Evolutionary conservation across 2,888 invertebrate species (phyloP).

Genomic region (Pachymerium ferrugineum): DNA sequence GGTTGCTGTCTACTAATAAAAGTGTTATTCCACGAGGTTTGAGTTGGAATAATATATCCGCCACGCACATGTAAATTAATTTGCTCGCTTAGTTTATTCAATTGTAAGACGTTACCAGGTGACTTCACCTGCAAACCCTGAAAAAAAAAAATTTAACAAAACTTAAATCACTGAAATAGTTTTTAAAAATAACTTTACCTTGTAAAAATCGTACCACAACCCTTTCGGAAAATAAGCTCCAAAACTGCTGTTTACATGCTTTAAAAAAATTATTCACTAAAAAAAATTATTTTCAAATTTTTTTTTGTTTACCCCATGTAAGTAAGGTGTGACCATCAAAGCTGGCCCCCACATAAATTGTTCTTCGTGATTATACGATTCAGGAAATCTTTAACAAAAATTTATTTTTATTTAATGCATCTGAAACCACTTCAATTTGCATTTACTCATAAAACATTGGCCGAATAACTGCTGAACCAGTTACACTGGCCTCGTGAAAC

Average conservation of each 20-base stretch:
- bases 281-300: not conserved
- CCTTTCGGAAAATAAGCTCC: conserved; percentile 40
- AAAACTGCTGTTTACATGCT: not conserved
- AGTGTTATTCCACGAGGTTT: not conserved
- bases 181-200: too few relatives aligned
- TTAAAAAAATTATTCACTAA: not conserved
- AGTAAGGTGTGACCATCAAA: conserved; percentile 57
- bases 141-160: too few relatives aligned
- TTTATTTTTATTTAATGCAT: not conserved
- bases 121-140: not conserved
- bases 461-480: conserved; percentile 52
- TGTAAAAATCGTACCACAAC: conserved; percentile 43
- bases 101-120: not conserved
- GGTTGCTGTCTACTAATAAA: conserved; percentile 35
- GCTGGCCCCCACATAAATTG: conserved; percentile 61
- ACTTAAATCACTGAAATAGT: too few relatives aligned
- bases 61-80: conserved; percentile 26
- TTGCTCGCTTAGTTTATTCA: not conserved
- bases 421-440: not conserved
- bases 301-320: not conserved
- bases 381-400: conserved; percentile 46
- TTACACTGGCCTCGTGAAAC: conserved; percentile 47
- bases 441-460: conserved; percentile 59
- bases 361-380: conserved; percentile 51
- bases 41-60: conserved; percentile 3